These are phyloP conservation scores for Stigmatopora argus DNA, from an alignment of 2,113 vertebrate species.

Conservation along the genomic window DNA sequence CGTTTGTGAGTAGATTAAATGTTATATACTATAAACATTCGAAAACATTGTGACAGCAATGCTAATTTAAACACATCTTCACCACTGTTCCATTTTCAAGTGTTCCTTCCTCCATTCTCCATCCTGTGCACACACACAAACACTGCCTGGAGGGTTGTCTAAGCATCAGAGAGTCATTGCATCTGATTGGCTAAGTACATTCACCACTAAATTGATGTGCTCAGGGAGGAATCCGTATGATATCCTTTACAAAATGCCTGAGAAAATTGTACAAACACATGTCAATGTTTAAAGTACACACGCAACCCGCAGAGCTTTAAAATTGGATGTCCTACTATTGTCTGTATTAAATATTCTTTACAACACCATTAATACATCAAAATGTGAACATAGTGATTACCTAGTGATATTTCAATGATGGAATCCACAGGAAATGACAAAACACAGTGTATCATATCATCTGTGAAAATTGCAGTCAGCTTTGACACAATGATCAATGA, in stretches of 20 bases:
- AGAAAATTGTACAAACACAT: neutral
- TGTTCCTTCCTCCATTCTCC: conserved; percentile 31
- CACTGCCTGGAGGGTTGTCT: conserved; percentile 45
- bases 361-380: neutral
- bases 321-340: neutral
- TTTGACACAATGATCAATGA: neutral
- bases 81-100: conserved; percentile 23
- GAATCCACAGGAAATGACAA: neutral
- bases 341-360: neutral
- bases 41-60: conserved; percentile 76
- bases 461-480: neutral
- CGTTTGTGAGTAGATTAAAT: no score
- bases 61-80: conserved; percentile 74
- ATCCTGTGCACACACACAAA: conserved; percentile 4
- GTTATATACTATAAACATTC: conserved; percentile 50
- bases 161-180: conserved; percentile 32
- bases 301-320: neutral
- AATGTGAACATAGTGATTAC: neutral
- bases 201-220: neutral
- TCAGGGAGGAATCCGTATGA: conserved; percentile 1
- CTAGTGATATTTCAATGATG: neutral
- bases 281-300: neutral
- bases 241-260: conserved; percentile 31
- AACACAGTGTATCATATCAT: neutral
- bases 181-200: conserved; percentile 41